A percentile compares a stretch with the other conserved stretches of the same genome.
These are phyloP conservation scores for Eupelmus urozonus DNA, from an alignment of 2,888 invertebrate species.

Conservation along the genomic window DNA sequence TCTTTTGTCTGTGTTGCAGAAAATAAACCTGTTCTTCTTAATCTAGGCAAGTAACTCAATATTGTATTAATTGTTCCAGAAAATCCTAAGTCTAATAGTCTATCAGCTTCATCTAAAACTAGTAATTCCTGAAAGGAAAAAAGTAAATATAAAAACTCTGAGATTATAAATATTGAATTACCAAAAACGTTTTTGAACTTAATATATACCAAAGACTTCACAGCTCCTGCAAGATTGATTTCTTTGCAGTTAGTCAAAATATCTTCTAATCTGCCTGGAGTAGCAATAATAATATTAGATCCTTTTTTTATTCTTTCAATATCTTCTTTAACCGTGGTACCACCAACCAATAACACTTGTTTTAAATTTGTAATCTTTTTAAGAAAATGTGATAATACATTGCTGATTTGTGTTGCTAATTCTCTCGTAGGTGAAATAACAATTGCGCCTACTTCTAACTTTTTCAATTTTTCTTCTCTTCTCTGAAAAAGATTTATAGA, in stretches of 20 bases:
- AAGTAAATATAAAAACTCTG: neutral
- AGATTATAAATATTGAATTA: constrained; percentile 29
- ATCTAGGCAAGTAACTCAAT: constrained; percentile 92
- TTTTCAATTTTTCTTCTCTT: constrained; percentile 82
- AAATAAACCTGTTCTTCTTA: constrained; percentile 97
- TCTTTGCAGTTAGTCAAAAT: constrained; percentile 85
- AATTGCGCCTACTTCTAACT: constrained; percentile 90
- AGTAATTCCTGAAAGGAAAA: constrained; percentile 85
- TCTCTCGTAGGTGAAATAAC: constrained; percentile 98
- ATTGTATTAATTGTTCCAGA: constrained; percentile 91
- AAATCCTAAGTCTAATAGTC: constrained; percentile 95
- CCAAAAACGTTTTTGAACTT: constrained; percentile 34
- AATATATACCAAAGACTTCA: constrained; percentile 86
- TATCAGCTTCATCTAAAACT: constrained; percentile 97
- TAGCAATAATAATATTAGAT: constrained; percentile 93
- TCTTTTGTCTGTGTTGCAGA: constrained; percentile 99
- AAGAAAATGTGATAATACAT: constrained; percentile 80
- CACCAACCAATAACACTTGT: constrained; percentile 87
- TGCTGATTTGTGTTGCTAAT: constrained; percentile 92
- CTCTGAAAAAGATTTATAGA: constrained; percentile 77
- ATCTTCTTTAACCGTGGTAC: constrained; percentile 88
- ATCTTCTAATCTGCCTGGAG: constrained; percentile 96
- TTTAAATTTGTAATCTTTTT: constrained; percentile 77
- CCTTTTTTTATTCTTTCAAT: constrained; percentile 84
- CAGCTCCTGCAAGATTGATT: constrained; percentile 83